Evolutionary conservation across 2,113 vertebrate species (phyloP), one percentile per base, ranked within the genome.

Genomic region (Cinclus mexicanus): DNA sequence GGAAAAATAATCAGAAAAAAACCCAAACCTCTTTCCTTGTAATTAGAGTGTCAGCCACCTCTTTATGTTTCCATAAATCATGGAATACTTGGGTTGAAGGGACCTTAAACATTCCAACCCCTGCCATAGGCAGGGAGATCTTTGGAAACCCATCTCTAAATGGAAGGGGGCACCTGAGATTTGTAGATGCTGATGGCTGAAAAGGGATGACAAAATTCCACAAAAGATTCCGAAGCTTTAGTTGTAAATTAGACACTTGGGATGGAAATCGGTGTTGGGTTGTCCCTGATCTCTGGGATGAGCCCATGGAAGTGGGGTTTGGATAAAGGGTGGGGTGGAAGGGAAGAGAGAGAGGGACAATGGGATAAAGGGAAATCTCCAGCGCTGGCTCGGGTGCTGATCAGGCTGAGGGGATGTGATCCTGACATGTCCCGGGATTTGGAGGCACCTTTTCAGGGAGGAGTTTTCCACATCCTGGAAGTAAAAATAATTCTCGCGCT

Each of bases 261-360:
- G 0, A 3, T 60, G 35, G 35, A 1, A 50, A 10, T n/a, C 1
- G 14, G 42, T 17, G 42, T 7, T 18, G 46, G 29, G 18, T n/a
- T 14, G 44, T 29, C 46, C 31, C 55, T 15, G 20, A 52, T 31
- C 16, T 20, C 31, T 15, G 37, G 67, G 46, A 41, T 10, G 25
- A 60, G 65, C 35, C 53, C 44, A 5, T 23, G 44, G 44, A 6
- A 60, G 4, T 18, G 35, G 31, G 46, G 31, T 18, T 59, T 41
- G n/a, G 79, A n/a, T 28, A 8, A 42, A 57, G 14, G 17, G 39
- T 37, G 35, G 35, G 35, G 35, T 37, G 35, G 35, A 37, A 37
- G 14, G 17, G 39, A 15, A 14, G 3, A 11, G 12, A 13, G 11
- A 14, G 12, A 23, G 22, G 59, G 29, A 42, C 4, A 52, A n/a